A percentile compares a stretch with the other conserved stretches of the same genome.
These are phyloP conservation scores for Esox niger DNA, from an alignment of 2,113 vertebrate species.

Conservation along the genomic window DNA sequence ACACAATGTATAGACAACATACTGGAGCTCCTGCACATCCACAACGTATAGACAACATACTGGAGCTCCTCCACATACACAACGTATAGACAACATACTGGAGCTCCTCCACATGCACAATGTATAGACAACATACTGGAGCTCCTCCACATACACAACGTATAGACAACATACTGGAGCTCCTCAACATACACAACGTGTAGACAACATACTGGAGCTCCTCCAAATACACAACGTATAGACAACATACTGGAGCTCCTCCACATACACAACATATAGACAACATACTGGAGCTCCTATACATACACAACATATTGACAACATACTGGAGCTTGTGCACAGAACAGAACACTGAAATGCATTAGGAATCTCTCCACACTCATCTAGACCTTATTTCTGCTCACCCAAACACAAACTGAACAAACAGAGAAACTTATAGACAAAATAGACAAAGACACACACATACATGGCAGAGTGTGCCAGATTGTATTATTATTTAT, in stretches of 20 bases:
- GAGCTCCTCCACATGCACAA: background rate
- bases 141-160: background rate
- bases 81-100: background rate
- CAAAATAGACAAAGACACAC: constrained; percentile 33
- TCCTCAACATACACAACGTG: background rate
- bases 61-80: background rate
- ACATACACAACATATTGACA: background rate
- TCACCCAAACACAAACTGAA: background rate
- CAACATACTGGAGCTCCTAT: background rate
- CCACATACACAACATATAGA: background rate
- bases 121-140: background rate
- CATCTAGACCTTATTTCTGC: background rate
- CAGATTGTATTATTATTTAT: no score
- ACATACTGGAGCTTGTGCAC: background rate
- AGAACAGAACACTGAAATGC: background rate
- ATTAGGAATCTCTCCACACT: background rate
- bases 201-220: background rate
- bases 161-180: background rate
- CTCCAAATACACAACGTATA: background rate
- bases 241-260: background rate
- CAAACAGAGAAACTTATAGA: background rate
- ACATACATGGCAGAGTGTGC: background rate
- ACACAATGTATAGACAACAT: background rate
- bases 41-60: background rate
- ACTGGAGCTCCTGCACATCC: background rate